phyloP scores from a whole-genome alignment of 2,797 vertebrate species.

The Myotis myotis region DNA sequence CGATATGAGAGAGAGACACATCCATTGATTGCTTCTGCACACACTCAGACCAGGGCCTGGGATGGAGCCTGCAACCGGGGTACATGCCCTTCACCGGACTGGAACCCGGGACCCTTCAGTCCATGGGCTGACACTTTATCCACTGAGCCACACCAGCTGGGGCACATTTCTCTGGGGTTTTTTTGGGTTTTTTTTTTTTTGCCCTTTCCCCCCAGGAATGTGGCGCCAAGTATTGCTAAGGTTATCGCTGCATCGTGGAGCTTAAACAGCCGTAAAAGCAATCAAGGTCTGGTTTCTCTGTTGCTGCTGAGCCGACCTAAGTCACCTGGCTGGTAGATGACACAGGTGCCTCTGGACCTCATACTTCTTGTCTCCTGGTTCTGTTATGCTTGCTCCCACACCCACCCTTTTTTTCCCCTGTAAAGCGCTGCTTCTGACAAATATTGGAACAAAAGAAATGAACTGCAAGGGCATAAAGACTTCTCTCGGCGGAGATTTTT shows the following conservation, averaged over 20 bases:
- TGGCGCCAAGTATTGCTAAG: neutral
- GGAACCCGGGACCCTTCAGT: no score
- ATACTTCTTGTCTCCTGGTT: neutral
- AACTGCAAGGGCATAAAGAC: neutral
- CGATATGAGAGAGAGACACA: no score
- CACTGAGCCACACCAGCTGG: no score
- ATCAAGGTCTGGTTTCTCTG: neutral
- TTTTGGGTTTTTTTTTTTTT: no score
- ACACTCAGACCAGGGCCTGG: no score
- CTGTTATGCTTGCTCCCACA: neutral
- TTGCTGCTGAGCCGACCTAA: neutral
- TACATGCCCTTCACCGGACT: no score
- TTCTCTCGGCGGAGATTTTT: neutral
- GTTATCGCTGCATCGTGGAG: neutral
- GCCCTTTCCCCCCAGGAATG: neutral
- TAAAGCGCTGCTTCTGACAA: neutral
- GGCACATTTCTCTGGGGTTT: no score
- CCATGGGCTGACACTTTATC: no score
- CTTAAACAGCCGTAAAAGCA: neutral
- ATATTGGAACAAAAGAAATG: neutral
- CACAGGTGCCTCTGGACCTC: neutral
- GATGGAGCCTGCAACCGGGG: no score
- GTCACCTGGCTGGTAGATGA: no score
- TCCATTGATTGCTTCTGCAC: no score
- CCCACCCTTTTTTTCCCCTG: no score